These are phyloP conservation scores for Lomographa bimaculata DNA, from an alignment of 2,888 invertebrate species.

Conservation along the genomic window DNA sequence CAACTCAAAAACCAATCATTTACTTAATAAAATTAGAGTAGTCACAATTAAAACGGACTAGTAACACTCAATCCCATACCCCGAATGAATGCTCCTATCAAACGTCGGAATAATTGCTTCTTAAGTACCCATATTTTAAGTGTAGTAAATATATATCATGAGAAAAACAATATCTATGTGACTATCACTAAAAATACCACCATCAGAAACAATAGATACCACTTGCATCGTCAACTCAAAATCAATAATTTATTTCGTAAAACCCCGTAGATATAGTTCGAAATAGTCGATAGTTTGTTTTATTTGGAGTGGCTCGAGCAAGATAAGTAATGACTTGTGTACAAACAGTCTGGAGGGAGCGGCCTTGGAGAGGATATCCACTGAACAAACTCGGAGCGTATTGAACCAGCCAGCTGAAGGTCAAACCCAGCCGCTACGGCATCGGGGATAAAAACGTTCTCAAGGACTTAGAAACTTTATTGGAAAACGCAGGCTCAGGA, in stretches of 20 bases:
- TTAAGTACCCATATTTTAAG: too few species aligned
- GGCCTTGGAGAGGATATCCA: constrained; percentile 64
- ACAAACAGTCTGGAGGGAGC: constrained; percentile 47
- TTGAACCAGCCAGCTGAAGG: constrained; percentile 64
- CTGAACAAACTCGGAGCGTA: constrained; percentile 53
- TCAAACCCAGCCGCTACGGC: constrained; percentile 35
- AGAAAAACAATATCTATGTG: too few species aligned
- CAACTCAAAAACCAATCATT: too few species aligned
- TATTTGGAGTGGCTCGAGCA: constrained; percentile 7
- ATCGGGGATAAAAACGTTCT: constrained; percentile 13
- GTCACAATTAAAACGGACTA: too few species aligned
- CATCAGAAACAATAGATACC: too few species aligned
- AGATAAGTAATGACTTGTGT: constrained; percentile 34
- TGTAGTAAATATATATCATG: constrained; percentile 37
- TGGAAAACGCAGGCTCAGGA: constrained; percentile 15
- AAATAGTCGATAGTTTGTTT: constrained; percentile 33
- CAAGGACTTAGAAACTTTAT: constrained; percentile 23
- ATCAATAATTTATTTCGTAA: constrained; percentile 38
- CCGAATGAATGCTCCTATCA: constrained; percentile 28
- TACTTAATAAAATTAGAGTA: too few species aligned
- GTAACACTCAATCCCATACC: too few species aligned
- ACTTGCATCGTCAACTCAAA: too few species aligned
- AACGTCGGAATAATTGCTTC: constrained; percentile 25
- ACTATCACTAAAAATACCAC: too few species aligned
- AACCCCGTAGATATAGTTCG: constrained; percentile 32